These are phyloP conservation scores for Karalla daura DNA, from an alignment of 2,797 vertebrate species.

Conservation along the genomic window DNA sequence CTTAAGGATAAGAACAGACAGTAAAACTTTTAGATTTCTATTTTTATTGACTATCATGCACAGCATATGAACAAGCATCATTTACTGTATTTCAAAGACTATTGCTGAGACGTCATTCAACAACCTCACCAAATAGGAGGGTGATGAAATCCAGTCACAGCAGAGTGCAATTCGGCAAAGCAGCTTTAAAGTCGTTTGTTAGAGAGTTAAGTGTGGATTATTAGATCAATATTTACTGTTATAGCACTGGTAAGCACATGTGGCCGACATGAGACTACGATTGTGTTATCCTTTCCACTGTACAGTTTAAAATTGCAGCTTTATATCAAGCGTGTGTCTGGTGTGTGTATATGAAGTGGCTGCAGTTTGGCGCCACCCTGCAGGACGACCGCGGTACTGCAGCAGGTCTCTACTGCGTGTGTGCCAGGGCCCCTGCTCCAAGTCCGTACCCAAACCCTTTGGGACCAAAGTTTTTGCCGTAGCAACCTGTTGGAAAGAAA, in stretches of 20 bases:
- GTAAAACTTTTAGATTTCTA: neutral
- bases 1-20: neutral
- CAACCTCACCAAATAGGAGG: neutral
- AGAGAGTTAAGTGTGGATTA: neutral
- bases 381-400: conserved; percentile 18
- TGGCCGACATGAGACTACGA: neutral
- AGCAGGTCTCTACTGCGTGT: conserved; percentile 80
- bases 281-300: neutral
- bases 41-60: conserved; percentile 27
- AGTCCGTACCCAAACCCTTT: conserved; percentile 95
- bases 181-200: neutral
- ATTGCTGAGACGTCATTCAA: neutral
- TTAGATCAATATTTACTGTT: neutral
- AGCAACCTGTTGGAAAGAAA: conserved; percentile 86
- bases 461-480: conserved; percentile 94
- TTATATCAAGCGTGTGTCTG: neutral
- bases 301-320: conserved; percentile 5
- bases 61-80: neutral
- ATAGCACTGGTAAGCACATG: neutral
- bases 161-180: neutral
- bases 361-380: conserved; percentile 29
- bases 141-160: neutral
- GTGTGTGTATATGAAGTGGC: neutral
- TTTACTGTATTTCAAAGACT: neutral
- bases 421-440: conserved; percentile 91